These are phyloP conservation scores for Heliconius congener DNA, from an alignment of 1,140 invertebrate genomes.

Conservation along the genomic window DNA sequence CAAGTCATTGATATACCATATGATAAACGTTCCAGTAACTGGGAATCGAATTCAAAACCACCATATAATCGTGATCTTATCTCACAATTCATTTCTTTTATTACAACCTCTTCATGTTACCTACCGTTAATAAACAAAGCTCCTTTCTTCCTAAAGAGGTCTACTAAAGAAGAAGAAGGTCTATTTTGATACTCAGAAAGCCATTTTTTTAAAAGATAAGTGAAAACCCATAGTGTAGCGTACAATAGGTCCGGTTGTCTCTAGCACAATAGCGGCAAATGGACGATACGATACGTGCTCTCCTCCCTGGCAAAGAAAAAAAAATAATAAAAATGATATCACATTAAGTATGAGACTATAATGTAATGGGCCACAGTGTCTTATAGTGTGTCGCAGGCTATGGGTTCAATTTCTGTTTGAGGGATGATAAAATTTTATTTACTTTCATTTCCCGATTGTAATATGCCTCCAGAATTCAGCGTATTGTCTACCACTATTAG, in stretches of 20 bases:
- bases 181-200: slow-evolving; percentile 1
- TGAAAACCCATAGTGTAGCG: slow-evolving; percentile 35
- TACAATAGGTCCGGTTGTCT: slow-evolving; percentile 45
- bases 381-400: no score
- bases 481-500: no score
- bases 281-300: slow-evolving; percentile 16
- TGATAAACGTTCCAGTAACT: no score
- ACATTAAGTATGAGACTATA: neutral
- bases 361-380: neutral
- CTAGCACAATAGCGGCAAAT: slow-evolving; percentile 44
- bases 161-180: slow-evolving; percentile 1
- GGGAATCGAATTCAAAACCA: no score
- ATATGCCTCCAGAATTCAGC: no score
- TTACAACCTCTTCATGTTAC: neutral
- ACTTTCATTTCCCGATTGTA: no score
- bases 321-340: neutral
- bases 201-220: slow-evolving; percentile 45
- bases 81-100: neutral
- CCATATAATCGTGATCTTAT: neutral
- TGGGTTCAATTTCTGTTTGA: no score
- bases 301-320: neutral
- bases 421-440: no score
- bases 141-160: slow-evolving; percentile 1
- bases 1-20: no score
- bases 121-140: slow-evolving; percentile 4